Percentiles rank a stretch among this genome's conserved stretches.
Evolutionary conservation across 1,140 invertebrate genomes (phyloP).

Genomic region (Nomia melanderi): DNA sequence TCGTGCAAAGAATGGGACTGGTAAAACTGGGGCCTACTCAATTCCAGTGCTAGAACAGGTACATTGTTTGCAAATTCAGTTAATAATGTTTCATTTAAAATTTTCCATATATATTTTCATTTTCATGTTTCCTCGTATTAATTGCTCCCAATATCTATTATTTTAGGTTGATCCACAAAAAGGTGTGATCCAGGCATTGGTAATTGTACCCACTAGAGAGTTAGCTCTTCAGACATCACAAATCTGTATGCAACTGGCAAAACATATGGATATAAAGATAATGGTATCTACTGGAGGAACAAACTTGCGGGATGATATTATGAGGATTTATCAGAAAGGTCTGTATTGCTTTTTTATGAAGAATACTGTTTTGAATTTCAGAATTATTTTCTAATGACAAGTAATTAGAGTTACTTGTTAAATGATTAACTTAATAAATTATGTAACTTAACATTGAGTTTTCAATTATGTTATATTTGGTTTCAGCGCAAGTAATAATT

Average conservation of each 20-base stretch:
- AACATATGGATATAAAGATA: slow-evolving; percentile 96
- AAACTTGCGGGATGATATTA: slow-evolving; percentile 99
- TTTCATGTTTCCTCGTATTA: slow-evolving; percentile 5
- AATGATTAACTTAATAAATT: too few relatives aligned
- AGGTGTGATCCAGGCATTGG: slow-evolving; percentile 96
- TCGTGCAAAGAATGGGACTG: slow-evolving; percentile 99
- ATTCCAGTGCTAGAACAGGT: slow-evolving; percentile 97
- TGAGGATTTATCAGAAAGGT: slow-evolving; percentile 99
- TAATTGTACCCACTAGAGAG: slow-evolving; percentile 99
- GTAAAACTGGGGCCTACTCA: slow-evolving; percentile 99
- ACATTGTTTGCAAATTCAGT: slow-evolving; percentile 24
- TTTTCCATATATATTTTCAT: neutral
- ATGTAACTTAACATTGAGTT: too few relatives aligned
- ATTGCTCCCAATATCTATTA: neutral
- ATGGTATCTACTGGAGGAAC: slow-evolving; percentile 99
- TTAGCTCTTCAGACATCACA: slow-evolving; percentile 99
- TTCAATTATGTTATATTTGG: slow-evolving; percentile 48
- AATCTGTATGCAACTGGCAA: slow-evolving; percentile 99
- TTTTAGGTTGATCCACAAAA: slow-evolving; percentile 92
- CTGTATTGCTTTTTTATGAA: slow-evolving; percentile 46
- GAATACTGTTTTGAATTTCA: neutral
- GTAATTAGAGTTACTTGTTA: too few relatives aligned
- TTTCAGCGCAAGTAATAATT: slow-evolving; percentile 98
- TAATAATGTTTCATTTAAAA: neutral
- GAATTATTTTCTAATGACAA: neutral